phyloP scores from a whole-genome alignment of 2,113 vertebrate species.

The Anser brachyrhynchus region DNA sequence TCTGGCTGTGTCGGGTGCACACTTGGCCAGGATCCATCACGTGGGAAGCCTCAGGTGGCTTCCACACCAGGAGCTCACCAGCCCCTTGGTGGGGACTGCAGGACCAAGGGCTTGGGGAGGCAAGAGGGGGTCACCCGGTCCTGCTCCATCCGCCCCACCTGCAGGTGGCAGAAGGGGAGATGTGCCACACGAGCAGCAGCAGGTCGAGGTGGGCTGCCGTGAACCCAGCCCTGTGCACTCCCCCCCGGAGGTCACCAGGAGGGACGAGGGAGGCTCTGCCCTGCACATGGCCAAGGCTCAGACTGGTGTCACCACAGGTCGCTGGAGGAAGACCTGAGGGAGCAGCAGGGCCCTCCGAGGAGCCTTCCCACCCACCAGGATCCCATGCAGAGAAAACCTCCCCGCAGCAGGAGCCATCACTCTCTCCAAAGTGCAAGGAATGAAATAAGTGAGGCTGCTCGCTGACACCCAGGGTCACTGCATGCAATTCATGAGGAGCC shows the following conservation, averaged over 20 bases:
- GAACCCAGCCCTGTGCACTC: not conserved
- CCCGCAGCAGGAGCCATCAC: not conserved
- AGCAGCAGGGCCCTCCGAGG: not conserved
- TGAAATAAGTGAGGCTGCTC: not conserved
- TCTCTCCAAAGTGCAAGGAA: not conserved
- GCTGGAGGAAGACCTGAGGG: not conserved
- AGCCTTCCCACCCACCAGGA: not conserved
- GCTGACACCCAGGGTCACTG: not conserved
- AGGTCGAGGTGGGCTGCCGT: not conserved
- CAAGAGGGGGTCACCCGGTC: not conserved
- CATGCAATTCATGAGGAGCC: not conserved
- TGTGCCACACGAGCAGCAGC: accelerated
- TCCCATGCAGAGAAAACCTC: not conserved
- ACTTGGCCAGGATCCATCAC: too few species aligned
- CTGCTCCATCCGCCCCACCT: not conserved
- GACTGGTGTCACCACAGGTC: too few species aligned
- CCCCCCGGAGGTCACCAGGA: accelerated
- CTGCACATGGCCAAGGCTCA: not conserved
- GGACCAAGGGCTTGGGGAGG: not conserved
- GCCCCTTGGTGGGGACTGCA: not conserved
- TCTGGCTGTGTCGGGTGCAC: not conserved
- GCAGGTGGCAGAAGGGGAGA: not conserved
- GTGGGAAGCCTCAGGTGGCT: not conserved
- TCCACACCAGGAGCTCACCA: accelerated
- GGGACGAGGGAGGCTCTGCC: not conserved